Base-by-base conservation (phyloP, 1,140 invertebrate species). In the Akabosia matsudoensis region DNA sequence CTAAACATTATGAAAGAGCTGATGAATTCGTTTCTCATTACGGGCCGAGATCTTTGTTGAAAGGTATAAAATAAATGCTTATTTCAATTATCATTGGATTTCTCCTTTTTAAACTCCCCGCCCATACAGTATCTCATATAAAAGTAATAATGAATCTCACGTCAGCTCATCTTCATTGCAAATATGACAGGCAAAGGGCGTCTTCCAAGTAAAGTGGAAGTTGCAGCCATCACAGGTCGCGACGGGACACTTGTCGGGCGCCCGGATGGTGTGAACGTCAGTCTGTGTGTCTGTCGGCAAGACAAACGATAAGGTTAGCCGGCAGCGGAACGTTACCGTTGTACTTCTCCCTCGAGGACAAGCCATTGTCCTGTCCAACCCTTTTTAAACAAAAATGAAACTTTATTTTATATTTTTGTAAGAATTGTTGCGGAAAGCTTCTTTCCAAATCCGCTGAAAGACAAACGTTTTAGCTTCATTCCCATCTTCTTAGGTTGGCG, bases 201-300 rank as follows among this genome's bases (percentile, higher is more conserved):
- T 85, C 74, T 82, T 82, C 87, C 88, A 89, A 73, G 89, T 80
- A 76, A 90, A 87, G 81, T 90, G 88, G 80, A 88, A 90, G 70
- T 85, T 85, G 81, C 89, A 90, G 1, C 89, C 89, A 82, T 90
- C 88, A 82, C 89, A 90, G 1, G 89, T 90, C 1, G 88, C 89
- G 83, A 90, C 88, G 0, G 88, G 85, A 82, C 89, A 90, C 33
- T 86, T 85, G 1, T 85, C 83, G 1, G 89, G 89, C 33, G 88
- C 79, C 56, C 82, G 77, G 34, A 88, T 83, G 2, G 76, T 82
- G 7, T 54, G 74, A 70, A 71, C 26, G 34, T 33, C 67, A 18
- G 10, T 74, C 70, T 70, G n/a, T 37, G 72, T 30, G 16, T 77
- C 26, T 61, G 26, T 24, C 85, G 86, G 45, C 84, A 83, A 85